Conservation (phyloP, 2,797 vertebrate species). For the Neopelma chrysocephalum region DNA sequence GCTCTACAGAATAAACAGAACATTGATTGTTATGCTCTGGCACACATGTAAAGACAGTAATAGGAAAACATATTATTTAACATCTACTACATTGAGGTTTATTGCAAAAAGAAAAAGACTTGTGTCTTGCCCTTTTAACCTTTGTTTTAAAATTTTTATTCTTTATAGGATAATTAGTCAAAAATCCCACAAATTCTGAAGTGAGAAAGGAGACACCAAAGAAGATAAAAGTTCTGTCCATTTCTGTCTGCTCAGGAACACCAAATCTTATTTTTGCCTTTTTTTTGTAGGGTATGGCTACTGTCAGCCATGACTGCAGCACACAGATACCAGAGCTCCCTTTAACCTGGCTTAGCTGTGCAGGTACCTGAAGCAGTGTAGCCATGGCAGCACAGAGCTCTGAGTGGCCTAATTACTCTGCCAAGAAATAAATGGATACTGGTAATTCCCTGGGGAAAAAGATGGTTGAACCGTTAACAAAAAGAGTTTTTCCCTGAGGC, state of each 20-base stretch:
- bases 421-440: slow-evolving; percentile 53
- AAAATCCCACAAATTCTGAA: not conserved
- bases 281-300: not conserved
- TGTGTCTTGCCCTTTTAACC: not conserved
- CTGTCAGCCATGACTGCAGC: not conserved
- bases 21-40: not conserved
- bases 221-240: not conserved
- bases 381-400: slow-evolving; percentile 34
- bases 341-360: not conserved
- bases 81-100: not conserved
- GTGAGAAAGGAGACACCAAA: not conserved
- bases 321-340: not conserved
- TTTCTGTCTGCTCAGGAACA: not conserved
- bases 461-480: slow-evolving; percentile 49
- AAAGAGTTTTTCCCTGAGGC: slow-evolving; percentile 8
- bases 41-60: not conserved
- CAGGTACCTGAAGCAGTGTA: slow-evolving; percentile 27
- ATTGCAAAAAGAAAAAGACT: not conserved
- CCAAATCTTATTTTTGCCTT: not conserved
- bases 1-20: not conserved
- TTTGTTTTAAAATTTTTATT: not conserved
- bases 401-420: slow-evolving; percentile 44
- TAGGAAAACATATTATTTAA: not conserved
- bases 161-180: not conserved
- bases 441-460: slow-evolving; percentile 17